phyloP scores from a whole-genome alignment of 2,888 invertebrate genomes.

The Parnassius apollo region DNA sequence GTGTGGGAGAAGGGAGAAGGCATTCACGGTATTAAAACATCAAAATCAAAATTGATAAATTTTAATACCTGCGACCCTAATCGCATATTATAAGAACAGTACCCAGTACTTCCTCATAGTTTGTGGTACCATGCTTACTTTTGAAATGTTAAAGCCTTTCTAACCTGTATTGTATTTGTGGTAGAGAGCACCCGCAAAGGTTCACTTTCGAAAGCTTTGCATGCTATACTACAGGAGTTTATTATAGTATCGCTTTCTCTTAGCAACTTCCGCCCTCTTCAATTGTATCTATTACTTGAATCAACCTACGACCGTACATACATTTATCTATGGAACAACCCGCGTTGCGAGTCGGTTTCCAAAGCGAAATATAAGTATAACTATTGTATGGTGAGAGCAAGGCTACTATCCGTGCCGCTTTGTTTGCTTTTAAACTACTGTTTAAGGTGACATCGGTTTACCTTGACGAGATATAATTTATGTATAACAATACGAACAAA shows the following conservation, averaged over 20 bases:
- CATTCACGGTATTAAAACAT: no score
- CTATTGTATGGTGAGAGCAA: conserved; percentile 52
- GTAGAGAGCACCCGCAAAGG: conserved; percentile 9
- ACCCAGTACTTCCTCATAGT: no score
- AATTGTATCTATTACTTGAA: conserved; percentile 32
- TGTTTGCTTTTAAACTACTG: conserved; percentile 37
- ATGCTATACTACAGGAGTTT: conserved; percentile 1
- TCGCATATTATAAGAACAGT: no score
- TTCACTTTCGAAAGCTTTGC: conserved; percentile 24
- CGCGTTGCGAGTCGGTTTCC: conserved; percentile 39
- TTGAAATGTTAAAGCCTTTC: conserved; percentile 18
- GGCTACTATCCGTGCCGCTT: conserved; percentile 41
- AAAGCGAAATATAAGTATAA: conserved; percentile 43
- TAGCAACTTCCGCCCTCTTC: conserved; percentile 31
- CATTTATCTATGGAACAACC: conserved; percentile 27
- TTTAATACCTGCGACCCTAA: no score
- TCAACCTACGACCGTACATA: no score
- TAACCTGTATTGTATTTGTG: conserved; percentile 13
- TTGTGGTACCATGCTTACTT: no score
- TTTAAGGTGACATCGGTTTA: conserved; percentile 25
- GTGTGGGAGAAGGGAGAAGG: no score
- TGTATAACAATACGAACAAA: no score
- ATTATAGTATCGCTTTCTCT: conserved; percentile 16
- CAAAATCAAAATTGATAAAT: no score
- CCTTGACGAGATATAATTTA: no score